These are phyloP conservation scores for Drosophila testacea DNA, from an alignment of 2,888 invertebrate species.

Conservation along the genomic window DNA sequence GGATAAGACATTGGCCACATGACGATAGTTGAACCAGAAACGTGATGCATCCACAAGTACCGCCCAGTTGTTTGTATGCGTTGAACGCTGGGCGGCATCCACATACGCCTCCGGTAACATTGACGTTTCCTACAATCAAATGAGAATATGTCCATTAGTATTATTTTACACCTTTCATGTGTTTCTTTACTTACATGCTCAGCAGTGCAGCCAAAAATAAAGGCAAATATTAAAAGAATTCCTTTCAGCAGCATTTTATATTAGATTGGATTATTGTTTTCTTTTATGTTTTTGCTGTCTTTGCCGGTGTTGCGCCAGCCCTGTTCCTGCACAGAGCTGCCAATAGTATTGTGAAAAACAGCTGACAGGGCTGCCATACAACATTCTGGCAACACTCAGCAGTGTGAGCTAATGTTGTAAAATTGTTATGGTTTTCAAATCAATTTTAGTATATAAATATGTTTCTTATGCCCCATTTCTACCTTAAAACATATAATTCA, in stretches of 20 bases:
- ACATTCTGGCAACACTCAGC: constrained; percentile 26
- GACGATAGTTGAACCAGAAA: constrained; percentile 99
- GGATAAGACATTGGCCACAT: constrained; percentile 99
- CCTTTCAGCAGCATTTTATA: constrained; percentile 32
- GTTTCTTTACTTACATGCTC: constrained; percentile 29
- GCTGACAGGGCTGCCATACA: constrained; percentile 25
- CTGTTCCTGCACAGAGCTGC: constrained; percentile 29
- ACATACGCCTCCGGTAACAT: constrained; percentile 81
- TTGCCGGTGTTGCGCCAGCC: constrained; percentile 40
- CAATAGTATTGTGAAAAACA: constrained; percentile 14
- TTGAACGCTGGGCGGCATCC: constrained; percentile 80
- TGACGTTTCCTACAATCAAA: constrained; percentile 41
- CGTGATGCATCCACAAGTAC: constrained; percentile 99
- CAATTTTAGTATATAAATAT: constrained; percentile 20
- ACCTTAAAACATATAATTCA: constrained; percentile 50
- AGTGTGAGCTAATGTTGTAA: constrained; percentile 22
- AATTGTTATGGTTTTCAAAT: constrained; percentile 33
- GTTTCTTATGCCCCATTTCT: constrained; percentile 26
- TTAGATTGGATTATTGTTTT: constrained; percentile 11
- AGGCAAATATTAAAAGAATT: constrained; percentile 13
- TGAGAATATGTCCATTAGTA: background rate
- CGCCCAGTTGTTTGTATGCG: constrained; percentile 99
- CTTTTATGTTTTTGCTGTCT: constrained; percentile 5
- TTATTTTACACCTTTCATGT: background rate
- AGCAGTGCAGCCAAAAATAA: constrained; percentile 16